phyloP scores from a whole-genome alignment of 2,888 invertebrate species.

The Tetranychus piercei region DNA sequence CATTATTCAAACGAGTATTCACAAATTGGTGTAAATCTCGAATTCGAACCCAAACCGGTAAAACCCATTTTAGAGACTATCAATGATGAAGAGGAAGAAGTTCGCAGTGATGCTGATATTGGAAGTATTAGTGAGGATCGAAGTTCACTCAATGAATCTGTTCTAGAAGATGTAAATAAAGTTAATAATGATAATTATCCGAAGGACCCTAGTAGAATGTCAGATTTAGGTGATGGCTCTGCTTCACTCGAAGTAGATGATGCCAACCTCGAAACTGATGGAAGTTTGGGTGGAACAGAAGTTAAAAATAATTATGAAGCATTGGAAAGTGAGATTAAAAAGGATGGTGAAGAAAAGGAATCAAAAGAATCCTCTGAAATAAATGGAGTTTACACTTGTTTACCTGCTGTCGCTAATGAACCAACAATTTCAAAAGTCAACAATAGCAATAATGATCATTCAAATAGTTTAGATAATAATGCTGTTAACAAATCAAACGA shows the following conservation, averaged over 20 bases:
- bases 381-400: too few species aligned
- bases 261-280: background rate
- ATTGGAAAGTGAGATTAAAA: background rate
- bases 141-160: background rate
- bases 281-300: background rate
- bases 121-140: background rate
- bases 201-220: background rate
- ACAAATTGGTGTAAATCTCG: conserved; percentile 5
- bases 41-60: background rate
- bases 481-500: background rate
- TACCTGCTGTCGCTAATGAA: too few species aligned
- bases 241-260: background rate
- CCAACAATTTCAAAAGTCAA: too few species aligned
- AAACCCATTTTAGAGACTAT: background rate
- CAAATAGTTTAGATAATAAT: background rate
- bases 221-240: background rate
- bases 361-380: too few species aligned
- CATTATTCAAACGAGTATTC: background rate
- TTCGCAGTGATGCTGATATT: background rate
- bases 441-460: too few species aligned
- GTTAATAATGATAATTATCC: background rate
- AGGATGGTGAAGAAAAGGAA: background rate
- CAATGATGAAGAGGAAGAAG: conserved; percentile 2
- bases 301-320: background rate
- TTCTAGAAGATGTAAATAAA: background rate